Evolutionary conservation across 1,140 invertebrate genomes (phyloP).

Genomic region (Bombus balteatus): DNA sequence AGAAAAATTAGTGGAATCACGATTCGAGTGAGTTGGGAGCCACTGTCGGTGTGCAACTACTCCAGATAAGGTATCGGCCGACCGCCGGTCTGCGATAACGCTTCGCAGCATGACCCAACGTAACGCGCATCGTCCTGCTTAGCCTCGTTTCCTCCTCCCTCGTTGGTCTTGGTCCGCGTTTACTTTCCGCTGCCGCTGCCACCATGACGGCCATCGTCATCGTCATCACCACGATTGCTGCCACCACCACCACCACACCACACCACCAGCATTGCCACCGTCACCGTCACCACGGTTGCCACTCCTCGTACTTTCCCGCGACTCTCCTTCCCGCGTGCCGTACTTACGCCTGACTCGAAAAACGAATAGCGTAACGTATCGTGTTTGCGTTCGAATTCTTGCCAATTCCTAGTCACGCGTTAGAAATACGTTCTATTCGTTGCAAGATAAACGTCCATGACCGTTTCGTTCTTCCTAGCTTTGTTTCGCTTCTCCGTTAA

Average conservation of each 20-base stretch:
- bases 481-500: no score
- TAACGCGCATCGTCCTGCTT: constrained; percentile 67
- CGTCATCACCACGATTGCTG: no score
- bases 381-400: background rate
- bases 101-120: constrained; percentile 73
- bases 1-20: background rate
- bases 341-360: background rate
- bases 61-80: constrained; percentile 81
- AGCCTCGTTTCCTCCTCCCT: constrained; percentile 23
- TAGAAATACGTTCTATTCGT: background rate
- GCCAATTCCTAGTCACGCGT: no score
- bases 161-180: constrained; percentile 7
- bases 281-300: no score
- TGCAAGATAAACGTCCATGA: no score
- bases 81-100: constrained; percentile 73
- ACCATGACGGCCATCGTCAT: no score
- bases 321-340: background rate
- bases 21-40: constrained; percentile 68
- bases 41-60: constrained; percentile 77
- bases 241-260: background rate
- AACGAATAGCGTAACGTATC: background rate
- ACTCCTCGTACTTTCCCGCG: background rate
- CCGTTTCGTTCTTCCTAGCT: no score
- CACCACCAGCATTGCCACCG: no score
- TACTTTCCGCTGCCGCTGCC: background rate